These are phyloP conservation scores for Limnephilus rhombicus DNA, from an alignment of 2,888 invertebrate species.

Conservation along the genomic window DNA sequence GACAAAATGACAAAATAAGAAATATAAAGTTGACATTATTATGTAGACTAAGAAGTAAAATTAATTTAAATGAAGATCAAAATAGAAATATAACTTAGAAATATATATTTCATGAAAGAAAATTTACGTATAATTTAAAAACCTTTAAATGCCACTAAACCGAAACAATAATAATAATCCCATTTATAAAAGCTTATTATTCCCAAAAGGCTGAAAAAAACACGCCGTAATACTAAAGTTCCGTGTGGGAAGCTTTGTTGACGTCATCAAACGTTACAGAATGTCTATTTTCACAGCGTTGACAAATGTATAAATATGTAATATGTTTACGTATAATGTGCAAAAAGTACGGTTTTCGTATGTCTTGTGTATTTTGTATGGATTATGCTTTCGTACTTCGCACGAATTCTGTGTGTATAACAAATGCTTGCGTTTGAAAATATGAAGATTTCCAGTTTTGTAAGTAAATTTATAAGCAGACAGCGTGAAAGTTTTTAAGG, in stretches of 20 bases:
- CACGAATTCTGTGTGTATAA: background rate
- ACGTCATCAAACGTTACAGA: background rate
- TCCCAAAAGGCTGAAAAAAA: background rate
- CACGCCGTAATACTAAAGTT: background rate
- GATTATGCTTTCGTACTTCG: background rate
- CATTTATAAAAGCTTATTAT: background rate
- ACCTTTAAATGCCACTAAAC: background rate
- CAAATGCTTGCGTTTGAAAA: background rate
- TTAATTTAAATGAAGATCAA: background rate
- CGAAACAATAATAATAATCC: background rate
- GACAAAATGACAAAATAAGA: no score
- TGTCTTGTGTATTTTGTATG: background rate
- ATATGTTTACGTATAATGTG: background rate
- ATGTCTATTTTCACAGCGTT: background rate
- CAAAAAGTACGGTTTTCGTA: background rate
- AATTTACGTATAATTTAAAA: background rate
- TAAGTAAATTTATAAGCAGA: background rate
- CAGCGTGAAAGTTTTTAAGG: background rate
- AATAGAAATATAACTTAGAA: background rate
- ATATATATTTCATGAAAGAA: no score
- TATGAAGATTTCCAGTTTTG: background rate
- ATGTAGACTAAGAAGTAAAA: no score
- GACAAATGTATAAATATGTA: background rate
- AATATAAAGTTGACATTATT: no score
- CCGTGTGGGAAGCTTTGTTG: background rate